Evolutionary conservation across 2,113 vertebrate genomes (phyloP).

Genomic region (Heterotilapia buettikoferi): DNA sequence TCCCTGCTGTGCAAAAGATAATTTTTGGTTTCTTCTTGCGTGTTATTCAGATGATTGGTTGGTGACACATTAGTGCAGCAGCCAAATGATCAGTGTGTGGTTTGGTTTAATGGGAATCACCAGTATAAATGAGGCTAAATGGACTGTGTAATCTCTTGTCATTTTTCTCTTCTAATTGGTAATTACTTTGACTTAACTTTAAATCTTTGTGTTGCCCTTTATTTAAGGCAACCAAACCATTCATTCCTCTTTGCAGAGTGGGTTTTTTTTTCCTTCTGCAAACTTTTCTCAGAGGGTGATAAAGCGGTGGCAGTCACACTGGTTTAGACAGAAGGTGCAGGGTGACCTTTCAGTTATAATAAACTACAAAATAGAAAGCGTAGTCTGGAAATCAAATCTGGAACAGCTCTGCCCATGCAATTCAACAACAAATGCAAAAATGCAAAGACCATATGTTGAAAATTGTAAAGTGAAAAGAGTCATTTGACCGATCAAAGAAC

Average conservation of each 20-base stretch:
- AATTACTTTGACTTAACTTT: not conserved
- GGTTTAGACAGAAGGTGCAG: not conserved
- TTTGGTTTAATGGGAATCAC: not conserved
- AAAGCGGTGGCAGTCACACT: rapidly evolving
- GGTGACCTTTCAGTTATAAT: not conserved
- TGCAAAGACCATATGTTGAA: not conserved
- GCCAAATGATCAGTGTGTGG: not conserved
- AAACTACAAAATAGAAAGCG: not conserved
- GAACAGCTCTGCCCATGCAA: not conserved
- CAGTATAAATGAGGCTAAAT: not conserved
- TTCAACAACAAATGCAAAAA: not conserved
- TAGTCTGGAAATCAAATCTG: not conserved
- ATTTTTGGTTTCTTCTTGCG: not conserved
- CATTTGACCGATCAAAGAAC: not conserved
- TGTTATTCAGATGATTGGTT: not conserved
- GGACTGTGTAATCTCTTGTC: not conserved
- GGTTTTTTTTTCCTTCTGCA: rapidly evolving
- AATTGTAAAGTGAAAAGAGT: not conserved
- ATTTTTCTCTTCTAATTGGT: not conserved
- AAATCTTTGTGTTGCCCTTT: not conserved
- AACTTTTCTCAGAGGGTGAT: not conserved
- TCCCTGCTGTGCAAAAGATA: not conserved
- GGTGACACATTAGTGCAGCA: not conserved
- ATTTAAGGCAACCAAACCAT: not conserved
- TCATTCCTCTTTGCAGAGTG: not conserved